A percentile compares a stretch with the other conserved stretches of the same genome.
phyloP scores from a whole-genome alignment of 2,888 invertebrate species.

The Drosophila cognata region DNA sequence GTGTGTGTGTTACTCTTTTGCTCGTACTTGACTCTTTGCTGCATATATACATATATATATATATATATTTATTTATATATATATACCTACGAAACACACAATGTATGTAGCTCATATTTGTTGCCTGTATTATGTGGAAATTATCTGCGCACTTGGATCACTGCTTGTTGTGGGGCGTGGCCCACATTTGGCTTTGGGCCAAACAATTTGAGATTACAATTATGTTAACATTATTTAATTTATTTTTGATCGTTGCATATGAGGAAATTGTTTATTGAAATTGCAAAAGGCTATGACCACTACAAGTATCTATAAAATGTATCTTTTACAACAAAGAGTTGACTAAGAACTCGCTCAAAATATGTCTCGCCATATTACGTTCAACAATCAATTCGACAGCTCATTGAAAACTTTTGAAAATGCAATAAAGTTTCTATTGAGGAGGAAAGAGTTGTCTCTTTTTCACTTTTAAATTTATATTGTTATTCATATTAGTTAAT shows the following conservation, averaged over 20 bases:
- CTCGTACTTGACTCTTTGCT: constrained; percentile 2
- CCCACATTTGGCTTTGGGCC: constrained; percentile 45
- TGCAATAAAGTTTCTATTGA: not conserved
- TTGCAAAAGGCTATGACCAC: constrained; percentile 24
- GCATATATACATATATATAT: constrained; percentile 17
- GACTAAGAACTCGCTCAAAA: not conserved
- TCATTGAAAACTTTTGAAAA: not conserved
- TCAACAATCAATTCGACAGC: not conserved
- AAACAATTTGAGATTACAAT: constrained; percentile 63
- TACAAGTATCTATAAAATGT: constrained; percentile 16
- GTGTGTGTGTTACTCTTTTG: constrained; percentile 3
- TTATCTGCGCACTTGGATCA: constrained; percentile 46
- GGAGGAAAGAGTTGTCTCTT: fast-evolving
- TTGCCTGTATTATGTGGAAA: constrained; percentile 31
- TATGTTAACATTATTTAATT: constrained; percentile 70
- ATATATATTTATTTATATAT: not conserved
- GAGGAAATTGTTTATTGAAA: constrained; percentile 59
- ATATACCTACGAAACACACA: not conserved
- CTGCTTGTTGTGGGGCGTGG: constrained; percentile 47
- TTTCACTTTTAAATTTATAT: not conserved
- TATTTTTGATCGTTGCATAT: constrained; percentile 55
- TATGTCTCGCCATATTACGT: not conserved
- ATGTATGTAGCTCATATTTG: not conserved
- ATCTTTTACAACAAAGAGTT: constrained; percentile 3
- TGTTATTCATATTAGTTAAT: not conserved